These are phyloP conservation scores for Chrosomus eos DNA, from an alignment of 2,797 vertebrate genomes.

Conservation along the genomic window DNA sequence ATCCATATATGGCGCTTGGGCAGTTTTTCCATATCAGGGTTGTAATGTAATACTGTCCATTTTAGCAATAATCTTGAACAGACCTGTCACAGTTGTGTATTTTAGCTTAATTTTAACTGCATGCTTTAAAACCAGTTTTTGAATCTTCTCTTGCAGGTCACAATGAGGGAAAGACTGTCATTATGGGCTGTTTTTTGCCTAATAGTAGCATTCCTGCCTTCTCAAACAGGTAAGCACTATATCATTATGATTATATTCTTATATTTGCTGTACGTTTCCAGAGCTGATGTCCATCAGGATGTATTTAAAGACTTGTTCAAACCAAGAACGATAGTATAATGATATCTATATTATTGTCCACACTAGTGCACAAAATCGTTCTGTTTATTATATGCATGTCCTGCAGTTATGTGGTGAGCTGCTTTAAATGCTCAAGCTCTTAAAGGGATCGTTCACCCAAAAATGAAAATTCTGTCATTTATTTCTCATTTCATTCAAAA, in stretches of 20 bases:
- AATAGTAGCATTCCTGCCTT: slow-evolving; percentile 70
- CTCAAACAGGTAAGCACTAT: slow-evolving; percentile 70
- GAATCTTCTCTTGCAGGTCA: slow-evolving; percentile 64
- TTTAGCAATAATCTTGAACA: not conserved
- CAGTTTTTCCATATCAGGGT: not conserved
- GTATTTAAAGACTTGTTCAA: not conserved
- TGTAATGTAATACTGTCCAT: not conserved
- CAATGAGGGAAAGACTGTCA: slow-evolving; percentile 71
- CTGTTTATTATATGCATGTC: not conserved
- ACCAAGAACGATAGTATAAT: not conserved
- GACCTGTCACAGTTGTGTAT: not conserved
- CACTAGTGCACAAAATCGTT: not conserved
- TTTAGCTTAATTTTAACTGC: not conserved
- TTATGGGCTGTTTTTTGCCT: slow-evolving; percentile 68
- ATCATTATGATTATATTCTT: not conserved
- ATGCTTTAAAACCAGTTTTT: slow-evolving; percentile 19
- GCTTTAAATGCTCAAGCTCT: not conserved
- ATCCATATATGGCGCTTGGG: not conserved
- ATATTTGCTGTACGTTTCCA: not conserved
- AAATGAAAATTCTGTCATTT: not conserved
- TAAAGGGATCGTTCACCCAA: not conserved
- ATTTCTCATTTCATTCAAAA: too few species aligned
- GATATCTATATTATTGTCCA: not conserved
- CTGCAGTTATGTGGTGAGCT: not conserved
- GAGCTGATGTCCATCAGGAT: not conserved